Percentiles rank a stretch among this genome's conserved stretches.
Conservation (phyloP, 2,113 vertebrate species). For the Odocoileus hemionus region DNA sequence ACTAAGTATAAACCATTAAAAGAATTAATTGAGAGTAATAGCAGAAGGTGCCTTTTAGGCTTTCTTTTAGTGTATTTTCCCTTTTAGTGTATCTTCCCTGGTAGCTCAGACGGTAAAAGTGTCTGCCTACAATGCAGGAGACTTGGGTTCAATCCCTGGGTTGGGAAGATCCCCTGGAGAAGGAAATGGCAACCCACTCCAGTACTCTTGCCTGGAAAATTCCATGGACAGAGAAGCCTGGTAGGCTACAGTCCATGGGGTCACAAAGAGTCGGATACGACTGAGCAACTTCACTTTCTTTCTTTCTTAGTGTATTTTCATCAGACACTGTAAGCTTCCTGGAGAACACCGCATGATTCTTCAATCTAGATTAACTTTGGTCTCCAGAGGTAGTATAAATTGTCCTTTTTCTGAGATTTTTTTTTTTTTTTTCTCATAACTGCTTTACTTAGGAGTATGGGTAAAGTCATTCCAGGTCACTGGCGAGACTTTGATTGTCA, state of each 20-base stretch:
- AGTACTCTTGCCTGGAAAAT: background rate
- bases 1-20: background rate
- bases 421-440: background rate
- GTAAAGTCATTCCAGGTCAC: background rate
- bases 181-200: background rate
- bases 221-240: background rate
- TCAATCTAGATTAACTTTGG: slow-evolving; percentile 7
- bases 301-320: background rate
- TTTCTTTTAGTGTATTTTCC: slow-evolving; percentile 25
- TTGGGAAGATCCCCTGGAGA: background rate
- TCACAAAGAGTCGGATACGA: background rate
- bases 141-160: background rate
- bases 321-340: background rate
- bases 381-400: background rate
- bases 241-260: background rate
- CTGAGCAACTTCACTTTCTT: background rate
- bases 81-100: background rate
- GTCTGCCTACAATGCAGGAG: background rate
- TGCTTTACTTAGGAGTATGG: background rate
- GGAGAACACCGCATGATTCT: background rate
- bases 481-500: background rate
- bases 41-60: background rate
- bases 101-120: background rate
- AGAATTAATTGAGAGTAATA: background rate
- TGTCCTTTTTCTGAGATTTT: background rate